These are phyloP conservation scores for Drosophila littoralis DNA, from an alignment of 1,140 invertebrate genomes.

Conservation along the genomic window DNA sequence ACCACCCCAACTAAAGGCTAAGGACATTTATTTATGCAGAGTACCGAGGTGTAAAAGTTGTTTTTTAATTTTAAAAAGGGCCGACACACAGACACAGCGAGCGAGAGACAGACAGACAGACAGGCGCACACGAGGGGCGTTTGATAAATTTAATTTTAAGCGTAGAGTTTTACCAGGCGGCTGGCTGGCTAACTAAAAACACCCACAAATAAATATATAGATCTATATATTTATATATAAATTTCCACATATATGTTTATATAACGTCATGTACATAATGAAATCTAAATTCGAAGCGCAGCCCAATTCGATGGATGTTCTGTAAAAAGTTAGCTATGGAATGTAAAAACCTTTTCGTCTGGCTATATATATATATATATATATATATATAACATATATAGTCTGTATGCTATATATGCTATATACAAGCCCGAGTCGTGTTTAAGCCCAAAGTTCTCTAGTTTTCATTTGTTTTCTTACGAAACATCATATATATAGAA, in stretches of 20 bases:
- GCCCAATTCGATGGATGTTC: slow-evolving; percentile 1
- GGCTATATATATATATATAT: slow-evolving; percentile 1
- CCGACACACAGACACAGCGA: slow-evolving; percentile 14
- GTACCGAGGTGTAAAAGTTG: slow-evolving; percentile 71
- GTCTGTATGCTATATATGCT: slow-evolving; percentile 8
- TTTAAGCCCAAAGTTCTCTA: slow-evolving; percentile 8
- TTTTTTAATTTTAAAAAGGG: slow-evolving; percentile 75
- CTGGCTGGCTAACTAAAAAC: slow-evolving; percentile 29
- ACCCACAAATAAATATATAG: slow-evolving; percentile 8
- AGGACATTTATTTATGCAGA: slow-evolving; percentile 77
- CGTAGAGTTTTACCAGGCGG: slow-evolving; percentile 60
- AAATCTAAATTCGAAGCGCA: slow-evolving; percentile 7
- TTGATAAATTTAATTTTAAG: slow-evolving; percentile 59
- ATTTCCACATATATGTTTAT: slow-evolving; percentile 11
- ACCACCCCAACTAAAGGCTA: slow-evolving; percentile 54
- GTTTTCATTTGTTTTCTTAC: slow-evolving; percentile 5
- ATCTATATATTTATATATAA: slow-evolving; percentile 9
- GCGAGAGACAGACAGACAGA: background rate
- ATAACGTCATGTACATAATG: slow-evolving; percentile 39
- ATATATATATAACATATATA: slow-evolving; percentile 2
- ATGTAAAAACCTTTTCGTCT: slow-evolving; percentile 5
- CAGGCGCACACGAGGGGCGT: slow-evolving; percentile 37
- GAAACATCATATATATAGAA: background rate
- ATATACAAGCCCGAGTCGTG: slow-evolving; percentile 7
- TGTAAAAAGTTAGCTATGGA: slow-evolving; percentile 24